A percentile compares a stretch with the other conserved stretches of the same genome.
Conservation (phyloP, 2,888 invertebrate genomes). For the Nebria brevicollis region DNA sequence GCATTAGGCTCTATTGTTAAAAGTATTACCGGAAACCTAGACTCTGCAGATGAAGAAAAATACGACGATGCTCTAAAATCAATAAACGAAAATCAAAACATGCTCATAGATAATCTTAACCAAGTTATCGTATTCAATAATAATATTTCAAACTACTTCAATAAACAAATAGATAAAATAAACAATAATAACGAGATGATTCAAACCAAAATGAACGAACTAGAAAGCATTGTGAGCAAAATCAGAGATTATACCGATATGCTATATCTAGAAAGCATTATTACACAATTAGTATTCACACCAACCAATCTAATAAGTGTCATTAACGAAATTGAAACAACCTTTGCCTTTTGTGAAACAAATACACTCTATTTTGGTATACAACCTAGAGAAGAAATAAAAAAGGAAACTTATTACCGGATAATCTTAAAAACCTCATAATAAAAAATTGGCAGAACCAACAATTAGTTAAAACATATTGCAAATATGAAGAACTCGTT, state of each 20-base stretch:
- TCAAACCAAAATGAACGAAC: slow-evolving; percentile 1
- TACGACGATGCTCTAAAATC: no score
- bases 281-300: slow-evolving; percentile 8
- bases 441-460: slow-evolving; percentile 12
- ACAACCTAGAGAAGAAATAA: slow-evolving; percentile 12
- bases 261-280: slow-evolving; percentile 6
- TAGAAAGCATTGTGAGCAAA: neutral
- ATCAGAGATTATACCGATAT: neutral
- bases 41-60: no score
- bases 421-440: neutral
- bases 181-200: slow-evolving; percentile 10
- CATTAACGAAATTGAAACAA: slow-evolving; percentile 4
- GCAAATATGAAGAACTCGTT: neutral
- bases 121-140: no score
- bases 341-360: slow-evolving; percentile 14
- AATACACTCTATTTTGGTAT: slow-evolving; percentile 15
- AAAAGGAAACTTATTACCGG: neutral
- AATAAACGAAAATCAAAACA: no score
- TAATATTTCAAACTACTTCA: no score
- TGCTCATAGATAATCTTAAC: no score
- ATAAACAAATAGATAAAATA: neutral
- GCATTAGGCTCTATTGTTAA: no score
- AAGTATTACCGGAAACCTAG: no score
- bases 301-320: neutral
- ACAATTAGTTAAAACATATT: slow-evolving; percentile 18